These are phyloP conservation scores for Myxocyprinus asiaticus DNA, from an alignment of 2,113 vertebrate genomes.

Conservation along the genomic window DNA sequence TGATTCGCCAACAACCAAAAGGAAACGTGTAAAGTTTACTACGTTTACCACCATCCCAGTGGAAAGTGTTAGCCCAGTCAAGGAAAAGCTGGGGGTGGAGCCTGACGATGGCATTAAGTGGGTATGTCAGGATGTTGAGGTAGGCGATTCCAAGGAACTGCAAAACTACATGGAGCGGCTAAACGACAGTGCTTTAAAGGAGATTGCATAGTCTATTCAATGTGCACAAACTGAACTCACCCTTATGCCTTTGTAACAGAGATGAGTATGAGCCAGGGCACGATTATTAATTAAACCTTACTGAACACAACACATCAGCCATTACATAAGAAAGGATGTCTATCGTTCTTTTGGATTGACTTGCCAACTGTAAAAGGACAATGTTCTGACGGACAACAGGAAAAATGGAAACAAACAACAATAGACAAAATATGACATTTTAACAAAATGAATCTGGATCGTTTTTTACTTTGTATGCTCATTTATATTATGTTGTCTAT, in stretches of 20 bases:
- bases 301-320: slow-evolving; percentile 28
- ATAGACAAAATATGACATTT: slow-evolving; percentile 6
- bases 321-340: slow-evolving; percentile 30
- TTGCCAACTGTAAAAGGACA: slow-evolving; percentile 60
- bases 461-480: slow-evolving; percentile 46
- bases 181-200: slow-evolving; percentile 79
- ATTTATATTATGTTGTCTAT: slow-evolving; percentile 57
- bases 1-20: slow-evolving; percentile 85
- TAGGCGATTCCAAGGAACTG: slow-evolving; percentile 81
- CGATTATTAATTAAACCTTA: slow-evolving; percentile 17
- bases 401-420: slow-evolving; percentile 6
- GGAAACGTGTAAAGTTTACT: slow-evolving; percentile 93
- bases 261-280: slow-evolving; percentile 12
- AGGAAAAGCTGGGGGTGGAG: slow-evolving; percentile 78
- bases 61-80: slow-evolving; percentile 77
- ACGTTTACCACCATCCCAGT: slow-evolving; percentile 87
- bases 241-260: slow-evolving; percentile 77
- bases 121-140: slow-evolving; percentile 85
- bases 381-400: neutral
- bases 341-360: slow-evolving; percentile 40
- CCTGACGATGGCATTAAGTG: slow-evolving; percentile 87
- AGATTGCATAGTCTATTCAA: slow-evolving; percentile 66
- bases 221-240: slow-evolving; percentile 69
- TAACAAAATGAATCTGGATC: neutral
- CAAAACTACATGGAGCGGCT: slow-evolving; percentile 85